phyloP scores from a whole-genome alignment of 2,888 invertebrate species.

The Cephus rjabovi region DNA sequence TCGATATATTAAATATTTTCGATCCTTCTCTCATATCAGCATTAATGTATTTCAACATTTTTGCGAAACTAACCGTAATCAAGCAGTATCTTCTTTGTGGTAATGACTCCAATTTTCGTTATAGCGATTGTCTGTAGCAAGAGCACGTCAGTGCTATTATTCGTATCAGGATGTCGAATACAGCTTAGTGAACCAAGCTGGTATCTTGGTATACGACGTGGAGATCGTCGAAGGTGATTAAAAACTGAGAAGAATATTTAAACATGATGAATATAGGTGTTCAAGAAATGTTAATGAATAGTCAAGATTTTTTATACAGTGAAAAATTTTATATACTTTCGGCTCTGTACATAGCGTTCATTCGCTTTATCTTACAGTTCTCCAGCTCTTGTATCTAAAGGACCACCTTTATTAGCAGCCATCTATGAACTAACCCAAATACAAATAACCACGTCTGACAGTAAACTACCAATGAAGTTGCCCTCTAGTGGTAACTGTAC shows the following conservation, averaged over 20 bases:
- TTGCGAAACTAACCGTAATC: too few relatives aligned
- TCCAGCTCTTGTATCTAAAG: background rate
- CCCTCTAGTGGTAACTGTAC: background rate
- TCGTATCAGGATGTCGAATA: background rate
- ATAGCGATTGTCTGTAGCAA: too few relatives aligned
- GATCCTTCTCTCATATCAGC: background rate
- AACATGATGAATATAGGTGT: background rate
- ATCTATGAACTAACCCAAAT: background rate
- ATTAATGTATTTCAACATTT: background rate
- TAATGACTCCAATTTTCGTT: too few relatives aligned
- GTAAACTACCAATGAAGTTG: background rate
- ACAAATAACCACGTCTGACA: background rate
- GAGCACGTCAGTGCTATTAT: background rate
- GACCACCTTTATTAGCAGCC: background rate
- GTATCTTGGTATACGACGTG: too few relatives aligned
- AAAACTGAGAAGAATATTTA: background rate
- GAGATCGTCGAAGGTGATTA: background rate
- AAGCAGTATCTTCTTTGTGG: background rate
- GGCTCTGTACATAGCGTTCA: background rate
- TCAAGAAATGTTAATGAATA: background rate
- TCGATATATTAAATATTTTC: background rate
- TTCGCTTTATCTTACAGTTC: background rate
- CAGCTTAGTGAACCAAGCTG: background rate
- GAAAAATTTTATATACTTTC: background rate
- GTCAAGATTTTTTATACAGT: background rate